phyloP scores from a whole-genome alignment of 2,888 invertebrate species.

The Reticulitermes lucifugus region DNA sequence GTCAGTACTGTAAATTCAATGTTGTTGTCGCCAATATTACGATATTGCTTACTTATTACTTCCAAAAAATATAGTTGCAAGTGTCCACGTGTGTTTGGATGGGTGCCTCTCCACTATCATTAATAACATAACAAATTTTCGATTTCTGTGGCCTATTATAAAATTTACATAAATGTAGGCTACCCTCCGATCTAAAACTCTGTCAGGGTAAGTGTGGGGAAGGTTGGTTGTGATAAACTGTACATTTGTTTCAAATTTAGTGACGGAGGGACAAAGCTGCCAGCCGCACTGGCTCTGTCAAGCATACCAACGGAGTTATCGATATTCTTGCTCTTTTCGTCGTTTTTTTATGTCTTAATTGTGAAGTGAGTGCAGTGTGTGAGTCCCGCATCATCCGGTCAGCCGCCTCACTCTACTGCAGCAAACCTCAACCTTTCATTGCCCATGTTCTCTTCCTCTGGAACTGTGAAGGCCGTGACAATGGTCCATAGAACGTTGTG shows the following conservation, averaged over 20 bases:
- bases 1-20: neutral
- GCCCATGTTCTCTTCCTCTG: neutral
- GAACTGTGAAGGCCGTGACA: neutral
- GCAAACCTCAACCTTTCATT: neutral
- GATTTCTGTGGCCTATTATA: constrained; percentile 4
- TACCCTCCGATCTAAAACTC: neutral
- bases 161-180: neutral
- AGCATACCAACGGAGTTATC: neutral
- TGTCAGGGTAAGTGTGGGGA: neutral
- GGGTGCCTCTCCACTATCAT: neutral
- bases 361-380: constrained; percentile 1
- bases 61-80: neutral
- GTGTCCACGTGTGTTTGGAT: neutral
- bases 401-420: neutral
- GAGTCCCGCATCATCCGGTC: neutral
- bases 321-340: constrained; percentile 7
- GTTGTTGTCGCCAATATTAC: constrained; percentile 1
- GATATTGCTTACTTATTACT: neutral
- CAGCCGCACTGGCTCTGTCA: no score
- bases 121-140: neutral
- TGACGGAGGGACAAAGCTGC: neutral
- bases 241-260: neutral
- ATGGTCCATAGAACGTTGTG: no score
- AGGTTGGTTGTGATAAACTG: neutral
- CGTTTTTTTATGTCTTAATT: neutral